Base-by-base conservation (phyloP, 2,797 vertebrate genomes). In the Lepilemur septentrionalis region DNA sequence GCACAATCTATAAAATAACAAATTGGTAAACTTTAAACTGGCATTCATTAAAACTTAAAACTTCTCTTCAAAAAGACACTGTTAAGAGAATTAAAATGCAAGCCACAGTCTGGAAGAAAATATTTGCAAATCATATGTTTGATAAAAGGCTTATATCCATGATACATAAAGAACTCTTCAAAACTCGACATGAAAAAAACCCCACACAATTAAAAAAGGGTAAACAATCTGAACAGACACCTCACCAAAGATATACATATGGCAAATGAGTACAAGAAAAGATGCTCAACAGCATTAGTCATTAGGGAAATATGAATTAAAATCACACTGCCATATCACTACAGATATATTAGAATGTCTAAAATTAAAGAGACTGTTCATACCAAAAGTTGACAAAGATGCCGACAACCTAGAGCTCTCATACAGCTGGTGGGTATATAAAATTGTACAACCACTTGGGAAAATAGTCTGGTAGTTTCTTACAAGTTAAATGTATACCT, bases 391-490 rank as follows among this genome's bases (percentile, higher is more conserved):
- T 90, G 38, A 88, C 80, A 89, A 80, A 67, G 15, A 63, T 28
- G 38, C 41, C 18, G 23, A 78, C 17, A 25, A 87, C 79, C n/a
- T 11, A 55, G 25, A 95, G 91, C 83, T 43, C 65, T 83, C 41
- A 86, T 15, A 75, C 41, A 87, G 32, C 3, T 32, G 22, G 7
- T 48, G 35, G 30, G 59, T 55, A 67, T 25, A 32, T 41, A 80
- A 93, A 94, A 90, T 32, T 61, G n/a, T 63, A 46, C 30, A 69
- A 78, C 11, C 61, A 76, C 75, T 93, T 50, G 61, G 73, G 65
- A 95, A 94, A 96, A 89, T 22, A 73, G 61, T 38, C 38, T 69
- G 35, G 3, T 65, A 82, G 89, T 95, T 70, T 73, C 82, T 94
- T 94, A 65, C 48, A 80, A 81, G n/a, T 76, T 93, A 69, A 95